Conservation (phyloP, 1,140 invertebrate species). For the Bilobella aurantiaca region DNA sequence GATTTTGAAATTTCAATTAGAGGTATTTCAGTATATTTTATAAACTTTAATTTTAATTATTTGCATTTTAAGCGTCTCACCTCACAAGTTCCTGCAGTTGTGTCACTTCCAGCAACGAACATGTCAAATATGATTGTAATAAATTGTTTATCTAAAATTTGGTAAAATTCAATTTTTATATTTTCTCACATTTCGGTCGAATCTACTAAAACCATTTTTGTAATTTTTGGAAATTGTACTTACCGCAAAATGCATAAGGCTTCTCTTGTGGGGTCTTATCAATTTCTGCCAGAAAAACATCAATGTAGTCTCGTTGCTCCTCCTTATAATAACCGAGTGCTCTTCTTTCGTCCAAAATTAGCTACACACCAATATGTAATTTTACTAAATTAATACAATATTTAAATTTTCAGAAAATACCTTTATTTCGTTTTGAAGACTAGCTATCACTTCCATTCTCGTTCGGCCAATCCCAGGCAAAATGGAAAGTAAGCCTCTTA, state of each 20-base stretch:
- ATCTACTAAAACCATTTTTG: too few relatives aligned
- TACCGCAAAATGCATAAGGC: not conserved
- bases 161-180: not conserved
- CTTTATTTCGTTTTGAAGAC: not conserved
- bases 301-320: slow-evolving; percentile 6
- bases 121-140: not conserved
- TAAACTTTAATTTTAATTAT: too few relatives aligned
- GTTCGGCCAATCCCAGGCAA: not conserved
- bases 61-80: too few relatives aligned
- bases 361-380: not conserved
- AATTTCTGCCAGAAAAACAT: slow-evolving; percentile 15
- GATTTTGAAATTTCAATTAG: too few relatives aligned
- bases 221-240: not conserved
- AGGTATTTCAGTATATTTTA: too few relatives aligned
- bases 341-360: not conserved
- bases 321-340: not conserved
- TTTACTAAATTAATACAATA: not conserved
- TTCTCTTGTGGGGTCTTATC: slow-evolving; percentile 12
- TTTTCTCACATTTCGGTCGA: not conserved
- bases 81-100: not conserved
- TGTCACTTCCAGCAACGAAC: slow-evolving; percentile 6
- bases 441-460: not conserved
- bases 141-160: not conserved
- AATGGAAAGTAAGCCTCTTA: not conserved
- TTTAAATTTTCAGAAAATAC: not conserved